These are phyloP conservation scores for Oriolus oriolus DNA, from an alignment of 2,113 vertebrate species.

Conservation along the genomic window DNA sequence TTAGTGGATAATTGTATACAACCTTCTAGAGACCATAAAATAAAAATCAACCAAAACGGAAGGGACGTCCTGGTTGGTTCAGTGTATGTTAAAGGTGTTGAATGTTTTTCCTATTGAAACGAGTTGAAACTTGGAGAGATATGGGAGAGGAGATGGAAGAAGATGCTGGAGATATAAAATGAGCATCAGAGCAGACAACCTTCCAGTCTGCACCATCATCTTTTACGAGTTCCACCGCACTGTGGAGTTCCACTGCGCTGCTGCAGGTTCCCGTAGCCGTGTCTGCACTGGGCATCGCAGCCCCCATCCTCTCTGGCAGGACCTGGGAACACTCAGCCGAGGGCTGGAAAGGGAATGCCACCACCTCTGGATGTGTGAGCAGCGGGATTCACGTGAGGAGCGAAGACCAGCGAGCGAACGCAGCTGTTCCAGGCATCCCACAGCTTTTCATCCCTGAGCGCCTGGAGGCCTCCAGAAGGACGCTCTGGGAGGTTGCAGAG, in stretches of 20 bases:
- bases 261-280: fast-evolving
- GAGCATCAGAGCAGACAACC: background rate
- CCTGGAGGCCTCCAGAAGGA: background rate
- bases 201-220: background rate
- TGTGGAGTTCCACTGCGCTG: fast-evolving
- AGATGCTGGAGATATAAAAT: background rate
- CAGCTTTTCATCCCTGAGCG: background rate
- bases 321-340: fast-evolving
- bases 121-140: background rate
- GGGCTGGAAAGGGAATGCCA: background rate
- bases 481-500: background rate
- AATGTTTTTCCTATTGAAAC: background rate
- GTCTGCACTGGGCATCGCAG: background rate
- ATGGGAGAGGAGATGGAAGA: background rate
- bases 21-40: background rate
- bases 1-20: background rate
- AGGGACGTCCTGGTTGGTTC: background rate
- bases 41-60: background rate
- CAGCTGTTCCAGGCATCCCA: background rate
- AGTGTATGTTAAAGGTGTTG: fast-evolving
- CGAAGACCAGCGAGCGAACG: background rate
- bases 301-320: background rate
- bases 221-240: fast-evolving
- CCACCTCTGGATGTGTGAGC: background rate
- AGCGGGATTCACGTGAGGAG: background rate